Evolutionary conservation across 2,888 invertebrate genomes (phyloP), one percentile per base, ranked within the genome.

Genomic region (Cataglyphis rosenhaueri): DNA sequence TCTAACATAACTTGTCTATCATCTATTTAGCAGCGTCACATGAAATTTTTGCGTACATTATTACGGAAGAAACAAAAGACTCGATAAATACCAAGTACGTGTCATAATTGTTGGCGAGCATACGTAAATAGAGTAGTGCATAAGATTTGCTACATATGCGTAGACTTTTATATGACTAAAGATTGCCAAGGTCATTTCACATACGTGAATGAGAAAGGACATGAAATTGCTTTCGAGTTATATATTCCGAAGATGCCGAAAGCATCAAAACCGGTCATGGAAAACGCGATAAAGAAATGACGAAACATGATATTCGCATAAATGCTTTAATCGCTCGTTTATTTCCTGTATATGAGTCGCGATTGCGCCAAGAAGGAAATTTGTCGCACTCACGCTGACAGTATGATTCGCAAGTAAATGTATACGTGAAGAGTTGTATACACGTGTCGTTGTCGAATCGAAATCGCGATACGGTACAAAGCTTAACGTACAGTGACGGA

Each of bases 271-370:
- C 61, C 59, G n/a, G 29, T 21, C 25, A 15, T 18, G 25, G 21
- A 38, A 25, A 29, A 38, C 15, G 76, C 12, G 12, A 15, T 8
- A n/a, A 55, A 29, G 55, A 32, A 59, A 70, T 44, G 2, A 44
- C 15, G 29, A 76, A 55, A 66, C n/a, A 35, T n/a, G 55, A 55
- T 21, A 59, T 57, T 25, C 71, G 38, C 73, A 44, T 70, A 66
- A 73, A 84, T 59, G 48, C 82, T 25, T 73, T 76, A 76, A 84
- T 78, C 76, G 79, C 68, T 48, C 82, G 73, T 81, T 85, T 81
- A 86, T 66, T 86, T 88, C 82, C 82, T 68, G 74, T 59, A 29
- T 62, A 62, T 65, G 52, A 68, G 25, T 32, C 64, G 62, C 78
- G 55, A 78, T 73, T 66, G 62, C 29, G 52, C 70, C 75, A 55